phyloP scores from a whole-genome alignment of 2,888 invertebrate genomes.

The Pachycephus smyrnensis region DNA sequence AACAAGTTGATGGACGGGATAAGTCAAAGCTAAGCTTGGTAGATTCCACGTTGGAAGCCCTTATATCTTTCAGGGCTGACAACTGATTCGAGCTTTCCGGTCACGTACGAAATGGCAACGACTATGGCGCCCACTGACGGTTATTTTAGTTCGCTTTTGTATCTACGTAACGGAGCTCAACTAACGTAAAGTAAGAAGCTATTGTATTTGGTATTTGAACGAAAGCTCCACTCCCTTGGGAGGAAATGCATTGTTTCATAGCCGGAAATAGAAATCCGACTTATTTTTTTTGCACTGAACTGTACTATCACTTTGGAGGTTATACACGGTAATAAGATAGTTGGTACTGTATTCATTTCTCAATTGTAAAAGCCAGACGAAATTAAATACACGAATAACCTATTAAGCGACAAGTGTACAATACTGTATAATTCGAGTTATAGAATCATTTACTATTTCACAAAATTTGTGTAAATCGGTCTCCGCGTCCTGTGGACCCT shows the following conservation, averaged over 20 bases:
- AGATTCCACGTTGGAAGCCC: background rate
- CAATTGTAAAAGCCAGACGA: background rate
- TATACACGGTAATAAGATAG: background rate
- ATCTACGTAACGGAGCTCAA: constrained; percentile 1
- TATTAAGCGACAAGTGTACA: background rate
- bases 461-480: background rate
- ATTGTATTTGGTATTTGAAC: constrained; percentile 5
- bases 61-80: constrained; percentile 3
- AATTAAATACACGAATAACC: background rate
- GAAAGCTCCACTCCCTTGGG: background rate
- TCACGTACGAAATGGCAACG: constrained; percentile 6
- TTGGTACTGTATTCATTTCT: background rate
- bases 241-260: background rate
- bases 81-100: constrained; percentile 4
- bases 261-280: constrained; percentile 2
- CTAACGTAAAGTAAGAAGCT: constrained; percentile 6
- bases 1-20: background rate
- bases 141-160: constrained; percentile 9
- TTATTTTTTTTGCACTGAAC: background rate
- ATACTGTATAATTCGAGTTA: background rate
- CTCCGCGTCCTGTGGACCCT: background rate
- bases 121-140: background rate
- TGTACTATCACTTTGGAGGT: background rate
- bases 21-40: constrained; percentile 1
- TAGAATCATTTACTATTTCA: background rate